A percentile compares a stretch with the other conserved stretches of the same genome.
Conservation (phyloP, 2,113 vertebrate species). For the Plectropomus leopardus region DNA sequence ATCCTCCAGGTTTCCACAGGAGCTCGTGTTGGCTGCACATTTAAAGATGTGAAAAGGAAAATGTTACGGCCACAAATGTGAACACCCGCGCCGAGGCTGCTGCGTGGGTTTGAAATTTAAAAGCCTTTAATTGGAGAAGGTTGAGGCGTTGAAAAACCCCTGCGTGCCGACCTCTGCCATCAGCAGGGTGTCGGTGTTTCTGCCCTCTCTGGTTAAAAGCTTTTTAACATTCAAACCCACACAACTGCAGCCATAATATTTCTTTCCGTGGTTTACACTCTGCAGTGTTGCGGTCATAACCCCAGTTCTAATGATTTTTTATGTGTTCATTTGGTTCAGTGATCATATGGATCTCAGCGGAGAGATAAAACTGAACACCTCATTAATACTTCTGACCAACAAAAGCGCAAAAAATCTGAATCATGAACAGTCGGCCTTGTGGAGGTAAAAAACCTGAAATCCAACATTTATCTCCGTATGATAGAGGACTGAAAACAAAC, state of each 20-base stretch:
- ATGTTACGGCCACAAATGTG: not conserved
- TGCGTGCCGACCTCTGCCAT: conserved; percentile 5
- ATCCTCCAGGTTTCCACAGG: conserved; percentile 9
- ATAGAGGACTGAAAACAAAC: not conserved
- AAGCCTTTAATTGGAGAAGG: conserved; percentile 38
- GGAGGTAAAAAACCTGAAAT: not conserved
- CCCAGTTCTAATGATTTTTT: not conserved
- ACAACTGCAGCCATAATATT: not conserved
- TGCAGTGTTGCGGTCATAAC: not conserved
- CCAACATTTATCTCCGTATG: not conserved
- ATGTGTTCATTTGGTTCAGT: conserved; percentile 6
- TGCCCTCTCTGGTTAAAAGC: conserved; percentile 27
- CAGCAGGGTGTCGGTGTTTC: conserved; percentile 9
- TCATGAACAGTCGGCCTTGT: not conserved
- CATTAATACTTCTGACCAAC: not conserved
- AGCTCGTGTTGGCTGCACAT: not conserved
- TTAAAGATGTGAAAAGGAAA: not conserved
- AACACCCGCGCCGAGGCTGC: not conserved
- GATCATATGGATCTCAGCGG: not conserved
- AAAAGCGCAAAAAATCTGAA: not conserved
- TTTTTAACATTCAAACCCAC: conserved; percentile 31
- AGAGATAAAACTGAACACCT: too few relatives aligned
- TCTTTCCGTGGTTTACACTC: not conserved
- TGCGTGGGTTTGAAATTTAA: conserved; percentile 25
- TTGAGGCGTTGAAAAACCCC: not conserved